Evolutionary conservation across 2,113 vertebrate genomes (phyloP), one percentile per base, ranked within the genome.

Genomic region (Rissa tridactyla): DNA sequence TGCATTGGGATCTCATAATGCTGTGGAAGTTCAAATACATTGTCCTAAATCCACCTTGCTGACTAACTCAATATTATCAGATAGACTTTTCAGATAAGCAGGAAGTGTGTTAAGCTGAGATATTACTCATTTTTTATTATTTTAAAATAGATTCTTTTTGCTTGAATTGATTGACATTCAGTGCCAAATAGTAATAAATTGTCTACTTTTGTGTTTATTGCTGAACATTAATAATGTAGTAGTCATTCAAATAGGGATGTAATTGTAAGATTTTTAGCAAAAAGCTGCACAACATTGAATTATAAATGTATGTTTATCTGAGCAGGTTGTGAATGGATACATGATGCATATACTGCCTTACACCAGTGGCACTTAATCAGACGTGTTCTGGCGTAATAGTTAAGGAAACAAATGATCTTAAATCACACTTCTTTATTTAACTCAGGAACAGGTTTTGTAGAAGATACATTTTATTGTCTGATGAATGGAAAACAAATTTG

Each of bases 131-230:
- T 87, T 94, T 75, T 90, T 49, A 91, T 97, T 94, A 52, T 90
- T 69, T 47, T 92, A 64, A 55, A 91, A 89, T 75, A 84, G 92
- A 34, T 95, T 89, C 23, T 94, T 96, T 92, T 64, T 85, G 77
- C 55, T 36, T 82, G 80, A 96, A 95, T 75, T 77, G 82, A 95
- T 91, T 96, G 95, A 90, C 61, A 22, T 85, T 83, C 69, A 58
- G 72, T 96, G 73, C 81, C 76, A 95, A 95, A 89, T 36, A 64
- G 70, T 96, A 96, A 97, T 96, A 94, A 97, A 95, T 95, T 93
- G 72, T 94, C 96, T 94, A 73, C 68, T 88, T 97, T 91, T 25
- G 7, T 81, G 55, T 97, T 97, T 95, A 78, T 94, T 96, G 70
- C 95, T 85, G 77, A 82, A 72, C 79, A 91, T 94, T 89, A 95